Percentiles rank a stretch among this genome's conserved stretches.
These are phyloP conservation scores for Sciaenops ocellatus DNA, from an alignment of 2,797 vertebrate genomes.

Conservation along the genomic window DNA sequence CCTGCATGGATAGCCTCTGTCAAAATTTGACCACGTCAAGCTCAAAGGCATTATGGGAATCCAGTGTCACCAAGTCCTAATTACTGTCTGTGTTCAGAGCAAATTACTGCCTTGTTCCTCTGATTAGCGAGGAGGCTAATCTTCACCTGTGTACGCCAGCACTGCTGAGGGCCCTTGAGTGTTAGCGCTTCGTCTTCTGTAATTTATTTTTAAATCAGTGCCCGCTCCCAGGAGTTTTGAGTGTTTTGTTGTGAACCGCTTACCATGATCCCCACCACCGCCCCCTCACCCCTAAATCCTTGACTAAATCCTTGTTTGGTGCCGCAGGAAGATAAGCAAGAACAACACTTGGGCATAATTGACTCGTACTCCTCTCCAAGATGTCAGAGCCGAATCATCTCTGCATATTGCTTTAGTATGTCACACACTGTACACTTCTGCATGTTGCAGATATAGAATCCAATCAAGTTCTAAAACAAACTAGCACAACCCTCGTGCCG, in stretches of 20 bases:
- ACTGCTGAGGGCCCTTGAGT: slow-evolving; percentile 87
- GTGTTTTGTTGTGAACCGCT: slow-evolving; percentile 89
- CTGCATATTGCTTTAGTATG: slow-evolving; percentile 83
- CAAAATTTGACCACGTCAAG: slow-evolving; percentile 86
- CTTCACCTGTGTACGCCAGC: slow-evolving; percentile 88
- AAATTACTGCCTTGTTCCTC: slow-evolving; percentile 88
- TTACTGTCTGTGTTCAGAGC: slow-evolving; percentile 88
- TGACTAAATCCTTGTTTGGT: slow-evolving; percentile 89
- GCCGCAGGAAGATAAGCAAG: slow-evolving; percentile 87
- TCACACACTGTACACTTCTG: slow-evolving; percentile 81
- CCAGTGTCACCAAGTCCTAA: slow-evolving; percentile 88
- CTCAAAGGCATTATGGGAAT: slow-evolving; percentile 88
- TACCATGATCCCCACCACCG: slow-evolving; percentile 87
- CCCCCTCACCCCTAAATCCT: slow-evolving; percentile 88
- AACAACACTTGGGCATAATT: slow-evolving; percentile 89
- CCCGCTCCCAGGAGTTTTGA: slow-evolving; percentile 87
- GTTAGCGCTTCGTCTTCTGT: slow-evolving; percentile 88
- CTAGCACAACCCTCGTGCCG: slow-evolving; percentile 63
- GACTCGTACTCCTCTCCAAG: slow-evolving; percentile 86
- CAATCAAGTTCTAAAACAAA: slow-evolving; percentile 85
- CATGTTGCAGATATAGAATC: slow-evolving; percentile 83
- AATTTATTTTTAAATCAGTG: slow-evolving; percentile 89
- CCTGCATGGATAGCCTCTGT: slow-evolving; percentile 87
- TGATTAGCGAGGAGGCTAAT: slow-evolving; percentile 88
- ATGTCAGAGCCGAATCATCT: slow-evolving; percentile 85